Conservation (phyloP, 2,797 vertebrate species). For the Gallinago solitaria region DNA sequence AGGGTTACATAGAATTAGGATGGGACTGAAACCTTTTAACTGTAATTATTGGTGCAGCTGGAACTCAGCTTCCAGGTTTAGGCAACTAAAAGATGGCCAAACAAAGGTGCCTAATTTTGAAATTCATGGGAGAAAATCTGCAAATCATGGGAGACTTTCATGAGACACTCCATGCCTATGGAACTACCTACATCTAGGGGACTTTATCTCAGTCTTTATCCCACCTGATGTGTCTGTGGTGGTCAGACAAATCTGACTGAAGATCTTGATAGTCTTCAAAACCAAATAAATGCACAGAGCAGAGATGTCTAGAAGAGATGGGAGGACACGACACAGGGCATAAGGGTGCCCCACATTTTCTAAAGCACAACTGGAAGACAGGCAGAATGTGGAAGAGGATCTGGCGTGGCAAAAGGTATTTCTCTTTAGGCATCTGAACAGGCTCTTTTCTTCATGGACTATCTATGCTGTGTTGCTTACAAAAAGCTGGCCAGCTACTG, state of each 20-base stretch:
- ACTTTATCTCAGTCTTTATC: neutral
- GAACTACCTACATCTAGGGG: neutral
- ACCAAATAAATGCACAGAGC: neutral
- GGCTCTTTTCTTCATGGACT: neutral
- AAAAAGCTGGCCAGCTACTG: neutral
- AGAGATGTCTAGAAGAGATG: neutral
- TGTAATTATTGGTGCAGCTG: neutral
- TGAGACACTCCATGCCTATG: neutral
- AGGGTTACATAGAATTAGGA: neutral
- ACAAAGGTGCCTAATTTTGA: neutral
- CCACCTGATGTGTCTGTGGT: rapidly evolving
- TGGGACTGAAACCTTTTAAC: neutral
- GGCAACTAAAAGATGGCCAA: neutral
- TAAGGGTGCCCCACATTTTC: neutral
- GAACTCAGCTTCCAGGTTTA: neutral
- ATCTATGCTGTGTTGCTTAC: neutral
- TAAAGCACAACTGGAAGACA: neutral
- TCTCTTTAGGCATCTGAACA: neutral
- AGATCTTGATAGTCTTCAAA: neutral
- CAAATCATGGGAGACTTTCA: rapidly evolving
- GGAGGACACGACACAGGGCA: neutral
- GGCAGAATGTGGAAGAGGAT: neutral
- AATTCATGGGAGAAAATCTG: too few relatives aligned
- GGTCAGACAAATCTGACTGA: neutral
- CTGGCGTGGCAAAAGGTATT: neutral